Evolutionary conservation across 2,888 invertebrate species (phyloP).

Genomic region (Prionchulus punctatus): DNA sequence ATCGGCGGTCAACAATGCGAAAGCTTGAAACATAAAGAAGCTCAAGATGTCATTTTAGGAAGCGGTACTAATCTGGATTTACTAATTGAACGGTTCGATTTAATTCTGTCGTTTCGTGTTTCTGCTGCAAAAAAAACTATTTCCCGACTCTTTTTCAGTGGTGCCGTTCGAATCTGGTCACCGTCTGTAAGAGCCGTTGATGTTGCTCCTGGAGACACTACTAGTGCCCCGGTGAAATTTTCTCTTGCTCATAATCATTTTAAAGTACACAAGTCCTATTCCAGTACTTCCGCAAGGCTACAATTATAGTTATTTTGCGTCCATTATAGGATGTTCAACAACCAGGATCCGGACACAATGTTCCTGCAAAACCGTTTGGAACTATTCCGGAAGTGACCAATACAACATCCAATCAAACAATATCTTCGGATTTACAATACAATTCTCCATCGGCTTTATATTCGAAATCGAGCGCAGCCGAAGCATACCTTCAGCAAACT

Average conservation of each 20-base stretch:
- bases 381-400: background rate
- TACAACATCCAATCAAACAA: no score
- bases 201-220: background rate
- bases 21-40: conserved; percentile 77
- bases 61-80: conserved; percentile 72
- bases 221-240: background rate
- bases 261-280: background rate
- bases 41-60: conserved; percentile 77
- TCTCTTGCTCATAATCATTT: background rate
- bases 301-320: no score
- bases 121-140: background rate
- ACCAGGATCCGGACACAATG: no score
- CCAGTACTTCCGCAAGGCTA: no score
- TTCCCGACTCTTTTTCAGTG: background rate
- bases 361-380: background rate
- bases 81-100: conserved; percentile 65
- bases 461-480: conserved; percentile 20
- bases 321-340: no score
- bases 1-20: conserved; percentile 72
- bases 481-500: conserved; percentile 24
- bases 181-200: background rate
- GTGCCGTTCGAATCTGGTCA: background rate
- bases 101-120: background rate
- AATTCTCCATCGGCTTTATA: no score
- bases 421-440: no score